Base-by-base conservation (phyloP, 1,140 invertebrate genomes). In the Bilobella aurantiaca region DNA sequence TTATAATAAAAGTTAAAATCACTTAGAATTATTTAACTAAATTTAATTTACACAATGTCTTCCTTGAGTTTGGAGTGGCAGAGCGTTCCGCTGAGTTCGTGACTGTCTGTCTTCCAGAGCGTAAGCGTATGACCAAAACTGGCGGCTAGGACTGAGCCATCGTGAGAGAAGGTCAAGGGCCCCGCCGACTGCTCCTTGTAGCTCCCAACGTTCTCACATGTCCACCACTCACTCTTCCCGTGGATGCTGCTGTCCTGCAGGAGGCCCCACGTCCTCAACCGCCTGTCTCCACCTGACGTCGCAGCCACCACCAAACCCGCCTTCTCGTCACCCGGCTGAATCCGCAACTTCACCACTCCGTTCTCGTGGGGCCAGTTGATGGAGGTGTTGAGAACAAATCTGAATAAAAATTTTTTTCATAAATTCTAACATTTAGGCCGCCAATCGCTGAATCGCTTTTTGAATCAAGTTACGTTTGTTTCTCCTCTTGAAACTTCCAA, bases 91-190 rank as follows among this genome's bases (percentile, higher is more conserved):
- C 82, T 83, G 8, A 87, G 74, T 23, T 80, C 76, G 68, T 58
- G 82, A 76, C 68, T 81, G 23, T 77, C 74, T 1, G 78, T 76
- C 37, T 76, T 80, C 86, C 88, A 91, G 27, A 89, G 74, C 3
- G 88, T 90, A 28, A 90, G 73, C 49, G 79, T 82, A n/a, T 81
- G 79, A 28, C 78, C 82, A 79, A 88, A 92, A 8, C 81, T 82
- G 25, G 87, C 85, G 27, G 83, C 87, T 23, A 92, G 72, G 21
- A 90, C 73, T 1, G 89, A 90, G 30, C 87, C 87, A 78, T 93
- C 90, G 37, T 23, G 37, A 0, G 87, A 86, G 75, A 90, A 91
- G 53, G 78, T 80, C 0, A 84, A 78, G 66, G 80, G 78, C 29
- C 79, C 80, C 42, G 83, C 77, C 3, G 78, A 68, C 18, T 85